Conservation (phyloP, 92 coral and sea anemone species). For the Porites rus region DNA sequence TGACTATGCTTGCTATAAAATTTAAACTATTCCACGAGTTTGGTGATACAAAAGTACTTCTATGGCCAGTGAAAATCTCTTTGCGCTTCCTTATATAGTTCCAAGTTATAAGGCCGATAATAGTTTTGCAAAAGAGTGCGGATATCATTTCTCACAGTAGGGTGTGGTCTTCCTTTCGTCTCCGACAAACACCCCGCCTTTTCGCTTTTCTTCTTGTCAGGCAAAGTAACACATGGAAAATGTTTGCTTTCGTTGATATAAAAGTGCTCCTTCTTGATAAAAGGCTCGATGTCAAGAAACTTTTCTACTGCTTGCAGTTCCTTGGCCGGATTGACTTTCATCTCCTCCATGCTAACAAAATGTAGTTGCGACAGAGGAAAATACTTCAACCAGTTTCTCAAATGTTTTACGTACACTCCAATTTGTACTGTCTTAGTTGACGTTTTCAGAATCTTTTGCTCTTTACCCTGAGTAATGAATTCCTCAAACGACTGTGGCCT, state of each 20-base stretch:
- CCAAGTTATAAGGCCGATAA: constrained; percentile 67
- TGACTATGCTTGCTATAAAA: neutral
- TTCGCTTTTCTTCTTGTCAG: neutral
- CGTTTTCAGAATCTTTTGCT: constrained; percentile 36
- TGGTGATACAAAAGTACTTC: neutral
- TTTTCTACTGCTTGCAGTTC: constrained; percentile 68
- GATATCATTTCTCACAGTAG: constrained; percentile 55
- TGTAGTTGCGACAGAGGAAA: constrained; percentile 72
- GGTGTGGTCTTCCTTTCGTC: constrained; percentile 69
- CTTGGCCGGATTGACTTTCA: constrained; percentile 49
- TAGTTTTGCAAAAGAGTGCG: constrained; percentile 43
- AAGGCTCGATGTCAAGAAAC: constrained; percentile 61
- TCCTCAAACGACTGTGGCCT: constrained; percentile 56
- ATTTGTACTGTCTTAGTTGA: constrained; percentile 29
- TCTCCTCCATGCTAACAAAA: constrained; percentile 69
- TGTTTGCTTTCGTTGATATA: constrained; percentile 71
- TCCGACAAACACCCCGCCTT: constrained; percentile 57
- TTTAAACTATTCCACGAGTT: neutral
- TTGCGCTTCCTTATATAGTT: constrained; percentile 51
- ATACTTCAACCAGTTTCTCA: constrained; percentile 64
- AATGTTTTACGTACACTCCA: constrained; percentile 67
- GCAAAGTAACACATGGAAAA: constrained; percentile 56
- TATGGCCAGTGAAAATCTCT: constrained; percentile 76
- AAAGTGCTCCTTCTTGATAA: constrained; percentile 54
- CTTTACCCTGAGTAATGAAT: constrained; percentile 40